Evolutionary conservation across 2,113 vertebrate species (phyloP).

Genomic region (Takifugu bimaculatus): DNA sequence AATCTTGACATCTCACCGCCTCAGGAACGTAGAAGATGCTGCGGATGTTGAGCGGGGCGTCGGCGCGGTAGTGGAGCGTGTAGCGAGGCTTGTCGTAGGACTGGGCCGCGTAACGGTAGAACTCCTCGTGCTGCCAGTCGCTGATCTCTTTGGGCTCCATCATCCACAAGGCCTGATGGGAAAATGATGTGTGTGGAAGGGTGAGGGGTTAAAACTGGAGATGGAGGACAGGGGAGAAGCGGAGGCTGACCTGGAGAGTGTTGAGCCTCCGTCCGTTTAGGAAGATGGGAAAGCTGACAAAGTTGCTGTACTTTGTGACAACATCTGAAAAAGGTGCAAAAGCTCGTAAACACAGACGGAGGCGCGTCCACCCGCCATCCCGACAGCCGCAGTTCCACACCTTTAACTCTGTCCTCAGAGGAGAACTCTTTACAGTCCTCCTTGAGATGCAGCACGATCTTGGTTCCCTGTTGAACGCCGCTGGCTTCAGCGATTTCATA

Average conservation of each 20-base stretch:
- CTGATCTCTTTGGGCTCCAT: conserved; percentile 90
- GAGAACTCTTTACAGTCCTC: conserved; percentile 92
- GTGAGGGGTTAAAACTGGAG: no score
- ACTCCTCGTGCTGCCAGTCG: conserved; percentile 91
- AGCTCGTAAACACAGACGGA: not conserved
- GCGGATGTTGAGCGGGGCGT: conserved; percentile 93
- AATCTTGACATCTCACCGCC: conserved; percentile 61
- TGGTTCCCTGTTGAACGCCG: conserved; percentile 88
- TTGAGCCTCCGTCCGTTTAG: conserved; percentile 90
- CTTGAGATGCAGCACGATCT: conserved; percentile 91
- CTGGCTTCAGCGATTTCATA: conserved; percentile 91
- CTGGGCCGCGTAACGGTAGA: conserved; percentile 89
- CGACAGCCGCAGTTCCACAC: conserved; percentile 55
- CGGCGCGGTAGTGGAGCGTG: conserved; percentile 86
- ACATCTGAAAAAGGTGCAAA: conserved; percentile 76
- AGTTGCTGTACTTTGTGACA: conserved; percentile 97
- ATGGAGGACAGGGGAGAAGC: not conserved
- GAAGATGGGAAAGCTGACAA: conserved; percentile 92
- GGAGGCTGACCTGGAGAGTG: conserved; percentile 83
- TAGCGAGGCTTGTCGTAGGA: conserved; percentile 90
- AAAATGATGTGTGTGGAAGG: not conserved
- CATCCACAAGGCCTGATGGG: conserved; percentile 88
- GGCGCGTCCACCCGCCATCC: not conserved
- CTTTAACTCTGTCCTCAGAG: conserved; percentile 86
- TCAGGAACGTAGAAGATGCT: conserved; percentile 95